Conservation (phyloP, 2,113 vertebrate genomes). For the Leptobrachium ailaonicum region DNA sequence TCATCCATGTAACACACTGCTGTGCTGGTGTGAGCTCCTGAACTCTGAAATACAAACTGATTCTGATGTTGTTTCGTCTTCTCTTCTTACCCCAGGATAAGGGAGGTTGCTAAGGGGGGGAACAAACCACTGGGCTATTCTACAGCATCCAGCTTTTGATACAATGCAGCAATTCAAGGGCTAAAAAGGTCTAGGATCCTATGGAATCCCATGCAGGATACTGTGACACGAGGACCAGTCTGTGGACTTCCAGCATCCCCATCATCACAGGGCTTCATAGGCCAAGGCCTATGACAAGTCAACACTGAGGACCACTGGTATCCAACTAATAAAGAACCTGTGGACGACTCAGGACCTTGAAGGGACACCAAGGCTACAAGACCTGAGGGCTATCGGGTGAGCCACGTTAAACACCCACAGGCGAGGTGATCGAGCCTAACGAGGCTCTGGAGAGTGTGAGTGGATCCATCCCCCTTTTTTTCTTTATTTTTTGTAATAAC, state of each 20-base stretch:
- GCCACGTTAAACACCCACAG: too few species aligned
- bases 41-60: slow-evolving; percentile 25
- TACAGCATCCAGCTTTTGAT: not conserved
- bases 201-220: not conserved
- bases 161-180: slow-evolving; percentile 28
- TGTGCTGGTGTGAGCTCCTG: slow-evolving; percentile 12
- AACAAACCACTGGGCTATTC: not conserved
- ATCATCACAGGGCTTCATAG: slow-evolving; percentile 21
- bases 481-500: too few species aligned
- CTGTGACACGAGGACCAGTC: slow-evolving; percentile 1
- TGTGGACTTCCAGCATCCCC: not conserved
- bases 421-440: too few species aligned
- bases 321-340: too few species aligned
- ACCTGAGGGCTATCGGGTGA: too few species aligned
- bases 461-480: too few species aligned
- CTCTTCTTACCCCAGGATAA: slow-evolving; percentile 16
- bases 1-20: not conserved
- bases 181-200: slow-evolving; percentile 27
- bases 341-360: too few species aligned
- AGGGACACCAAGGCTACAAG: too few species aligned
- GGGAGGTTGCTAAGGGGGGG: slow-evolving; percentile 12
- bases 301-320: too few species aligned
- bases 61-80: not conserved
- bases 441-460: too few species aligned
- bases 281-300: too few species aligned